Conservation (phyloP, 2,113 vertebrate species). For the Anolis sagrei region DNA sequence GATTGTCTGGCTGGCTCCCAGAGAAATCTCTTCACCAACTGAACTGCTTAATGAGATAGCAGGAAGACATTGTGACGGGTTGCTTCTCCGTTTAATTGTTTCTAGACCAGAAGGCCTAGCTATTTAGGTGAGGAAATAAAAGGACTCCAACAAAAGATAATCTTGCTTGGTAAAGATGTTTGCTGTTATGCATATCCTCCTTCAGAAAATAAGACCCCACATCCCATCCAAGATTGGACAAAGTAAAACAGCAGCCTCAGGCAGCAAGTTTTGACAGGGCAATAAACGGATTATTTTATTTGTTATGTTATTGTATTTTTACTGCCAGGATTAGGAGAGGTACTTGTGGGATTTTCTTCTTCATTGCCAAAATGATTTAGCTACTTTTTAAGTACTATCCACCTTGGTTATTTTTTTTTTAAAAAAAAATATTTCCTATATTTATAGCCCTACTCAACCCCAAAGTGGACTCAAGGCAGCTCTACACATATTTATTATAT, state of each 20-base stretch:
- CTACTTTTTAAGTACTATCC: too few species aligned
- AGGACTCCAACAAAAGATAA: background rate
- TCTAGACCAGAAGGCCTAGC: background rate
- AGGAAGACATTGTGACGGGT: background rate
- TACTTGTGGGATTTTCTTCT: background rate
- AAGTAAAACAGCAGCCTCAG: background rate
- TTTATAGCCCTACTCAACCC: too few species aligned
- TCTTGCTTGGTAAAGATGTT: background rate
- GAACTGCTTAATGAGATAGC: background rate
- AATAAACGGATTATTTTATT: background rate
- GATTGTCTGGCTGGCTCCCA: background rate
- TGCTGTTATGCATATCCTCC: background rate
- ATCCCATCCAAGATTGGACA: background rate
- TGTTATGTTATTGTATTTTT: background rate
- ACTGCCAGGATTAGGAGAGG: background rate
- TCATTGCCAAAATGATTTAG: background rate
- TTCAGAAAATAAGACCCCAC: background rate
- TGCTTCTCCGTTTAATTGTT: background rate
- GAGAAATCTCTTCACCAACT: background rate
- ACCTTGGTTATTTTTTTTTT: too few species aligned
- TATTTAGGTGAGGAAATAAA: background rate
- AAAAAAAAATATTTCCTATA: too few species aligned
- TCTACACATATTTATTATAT: too few species aligned
- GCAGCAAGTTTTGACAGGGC: background rate
- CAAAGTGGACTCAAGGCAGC: too few species aligned